Conservation (phyloP, 2,888 invertebrate genomes). For the Iphiclides podalirius region DNA sequence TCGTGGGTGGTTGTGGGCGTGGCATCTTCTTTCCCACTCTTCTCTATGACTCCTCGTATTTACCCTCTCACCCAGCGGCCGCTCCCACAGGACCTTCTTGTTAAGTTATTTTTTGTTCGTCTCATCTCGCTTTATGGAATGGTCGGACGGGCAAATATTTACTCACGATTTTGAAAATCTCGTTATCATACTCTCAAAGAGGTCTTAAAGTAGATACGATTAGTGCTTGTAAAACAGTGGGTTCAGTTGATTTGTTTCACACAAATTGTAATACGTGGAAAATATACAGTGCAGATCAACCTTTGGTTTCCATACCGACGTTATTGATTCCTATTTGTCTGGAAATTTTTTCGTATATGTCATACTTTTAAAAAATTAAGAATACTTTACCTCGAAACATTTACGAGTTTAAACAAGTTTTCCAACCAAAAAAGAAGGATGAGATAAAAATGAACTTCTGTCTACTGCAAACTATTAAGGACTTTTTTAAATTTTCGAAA, state of each 20-base stretch:
- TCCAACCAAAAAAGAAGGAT: too few species aligned
- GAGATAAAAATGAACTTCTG: too few species aligned
- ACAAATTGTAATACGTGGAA: slow-evolving; percentile 2
- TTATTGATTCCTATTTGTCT: too few species aligned
- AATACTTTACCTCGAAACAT: too few species aligned
- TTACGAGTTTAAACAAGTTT: too few species aligned
- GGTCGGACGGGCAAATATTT: slow-evolving; percentile 78
- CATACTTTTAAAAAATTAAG: too few species aligned
- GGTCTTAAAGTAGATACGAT: slow-evolving; percentile 49
- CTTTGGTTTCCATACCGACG: too few species aligned
- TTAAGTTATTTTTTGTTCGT: slow-evolving; percentile 76
- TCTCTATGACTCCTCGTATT: slow-evolving; percentile 36
- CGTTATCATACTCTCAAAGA: slow-evolving; percentile 63
- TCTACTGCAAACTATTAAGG: too few species aligned
- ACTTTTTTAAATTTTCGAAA: too few species aligned
- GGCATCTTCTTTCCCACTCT: slow-evolving; percentile 55
- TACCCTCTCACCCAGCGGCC: slow-evolving; percentile 56
- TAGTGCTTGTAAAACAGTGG: slow-evolving; percentile 41
- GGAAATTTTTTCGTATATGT: too few species aligned
- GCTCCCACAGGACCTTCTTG: slow-evolving; percentile 79
- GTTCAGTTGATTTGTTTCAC: slow-evolving; percentile 6
- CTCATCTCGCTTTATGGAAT: slow-evolving; percentile 67
- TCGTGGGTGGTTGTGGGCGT: slow-evolving; percentile 80
- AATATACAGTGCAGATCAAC: not conserved
- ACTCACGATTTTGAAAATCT: slow-evolving; percentile 77